Evolutionary conservation across 2,888 invertebrate species (phyloP).

Genomic region (Mycalesis mineus): DNA sequence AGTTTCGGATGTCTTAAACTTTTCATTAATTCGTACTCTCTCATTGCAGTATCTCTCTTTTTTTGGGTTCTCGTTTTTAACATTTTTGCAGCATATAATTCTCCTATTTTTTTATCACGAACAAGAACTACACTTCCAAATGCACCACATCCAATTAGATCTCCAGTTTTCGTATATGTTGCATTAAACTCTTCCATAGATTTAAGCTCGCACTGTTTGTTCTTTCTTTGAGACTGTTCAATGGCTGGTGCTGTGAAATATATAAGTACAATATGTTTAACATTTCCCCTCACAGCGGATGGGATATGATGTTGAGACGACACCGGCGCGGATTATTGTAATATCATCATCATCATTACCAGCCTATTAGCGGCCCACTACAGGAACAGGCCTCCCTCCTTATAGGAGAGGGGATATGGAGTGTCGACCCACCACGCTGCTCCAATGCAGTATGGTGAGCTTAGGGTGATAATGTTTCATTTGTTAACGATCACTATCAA

Average conservation of each 20-base stretch:
- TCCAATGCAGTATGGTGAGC: too few species aligned
- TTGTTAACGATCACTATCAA: too few species aligned
- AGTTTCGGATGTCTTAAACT: conserved; percentile 89
- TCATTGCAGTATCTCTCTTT: conserved; percentile 86
- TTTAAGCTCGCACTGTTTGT: conserved; percentile 17
- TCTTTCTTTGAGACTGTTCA: conserved; percentile 3
- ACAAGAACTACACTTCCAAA: conserved; percentile 39
- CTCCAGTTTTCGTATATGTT: conserved; percentile 30
- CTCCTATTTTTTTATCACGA: conserved; percentile 39
- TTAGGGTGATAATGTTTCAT: too few species aligned
- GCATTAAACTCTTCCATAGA: conserved; percentile 29
- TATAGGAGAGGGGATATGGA: too few species aligned
- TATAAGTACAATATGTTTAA: background rate
- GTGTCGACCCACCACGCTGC: too few species aligned
- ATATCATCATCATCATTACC: too few species aligned
- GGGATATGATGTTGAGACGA: too few species aligned
- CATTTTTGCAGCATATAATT: conserved; percentile 89
- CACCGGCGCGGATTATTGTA: too few species aligned
- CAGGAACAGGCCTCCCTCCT: too few species aligned
- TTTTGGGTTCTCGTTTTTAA: conserved; percentile 84
- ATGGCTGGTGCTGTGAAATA: conserved; percentile 20
- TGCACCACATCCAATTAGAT: conserved; percentile 38
- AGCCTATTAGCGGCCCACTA: too few species aligned
- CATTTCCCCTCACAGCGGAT: too few species aligned
- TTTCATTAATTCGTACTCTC: conserved; percentile 93